phyloP scores from a whole-genome alignment of 2,888 invertebrate species.

The Esperia sulphurella region DNA sequence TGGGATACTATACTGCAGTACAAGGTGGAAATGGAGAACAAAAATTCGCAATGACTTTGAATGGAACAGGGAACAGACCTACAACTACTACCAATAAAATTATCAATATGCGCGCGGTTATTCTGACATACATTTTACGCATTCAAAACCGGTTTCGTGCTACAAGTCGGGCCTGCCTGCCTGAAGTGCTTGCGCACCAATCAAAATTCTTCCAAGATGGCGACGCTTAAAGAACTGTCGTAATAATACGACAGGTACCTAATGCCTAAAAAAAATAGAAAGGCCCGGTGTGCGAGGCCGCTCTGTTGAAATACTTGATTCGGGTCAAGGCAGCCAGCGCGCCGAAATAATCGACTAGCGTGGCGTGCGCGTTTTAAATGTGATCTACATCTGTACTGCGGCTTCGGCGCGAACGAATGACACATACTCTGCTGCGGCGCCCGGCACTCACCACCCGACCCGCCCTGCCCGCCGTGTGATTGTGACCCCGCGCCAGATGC shows the following conservation, averaged over 20 bases:
- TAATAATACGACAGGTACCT: conserved; percentile 74
- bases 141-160: conserved; percentile 38
- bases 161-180: conserved; percentile 26
- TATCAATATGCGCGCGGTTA: conserved; percentile 12
- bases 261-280: conserved; percentile 79
- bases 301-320: conserved; percentile 76
- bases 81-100: no score
- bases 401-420: no score
- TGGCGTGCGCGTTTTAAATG: conserved; percentile 76
- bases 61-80: no score
- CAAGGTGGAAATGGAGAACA: no score
- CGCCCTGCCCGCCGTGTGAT: no score
- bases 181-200: conserved; percentile 47
- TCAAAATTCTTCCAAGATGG: conserved; percentile 64
- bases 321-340: conserved; percentile 77
- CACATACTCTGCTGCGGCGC: no score
- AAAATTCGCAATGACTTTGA: no score
- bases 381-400: conserved; percentile 69
- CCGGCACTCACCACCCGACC: no score
- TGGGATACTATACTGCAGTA: no score
- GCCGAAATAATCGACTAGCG: conserved; percentile 77
- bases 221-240: conserved; percentile 68
- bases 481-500: neutral
- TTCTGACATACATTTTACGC: conserved; percentile 28
- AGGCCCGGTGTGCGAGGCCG: conserved; percentile 78